Percentiles rank a stretch among this genome's conserved stretches.
Conservation (phyloP, 2,113 vertebrate species). For the Aphyosemion australe region DNA sequence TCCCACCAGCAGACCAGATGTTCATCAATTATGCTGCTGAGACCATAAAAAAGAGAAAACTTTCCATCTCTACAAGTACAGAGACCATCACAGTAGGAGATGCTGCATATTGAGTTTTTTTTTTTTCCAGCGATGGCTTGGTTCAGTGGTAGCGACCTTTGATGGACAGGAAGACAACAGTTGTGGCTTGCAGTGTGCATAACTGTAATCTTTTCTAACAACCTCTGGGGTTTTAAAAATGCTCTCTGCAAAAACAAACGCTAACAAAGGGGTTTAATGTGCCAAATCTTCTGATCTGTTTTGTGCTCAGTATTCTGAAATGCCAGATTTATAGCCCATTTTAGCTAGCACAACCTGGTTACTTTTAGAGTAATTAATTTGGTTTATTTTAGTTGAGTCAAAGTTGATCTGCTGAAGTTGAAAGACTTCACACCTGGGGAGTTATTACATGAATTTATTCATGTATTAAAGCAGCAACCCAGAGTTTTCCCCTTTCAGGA, state of each 20-base stretch:
- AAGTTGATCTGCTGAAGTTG: not conserved
- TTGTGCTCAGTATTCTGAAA: slow-evolving; percentile 21
- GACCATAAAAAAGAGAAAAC: slow-evolving; percentile 50
- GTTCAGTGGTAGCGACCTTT: slow-evolving; percentile 1
- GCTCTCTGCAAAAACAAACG: no score
- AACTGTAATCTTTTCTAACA: slow-evolving; percentile 28
- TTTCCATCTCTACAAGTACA: slow-evolving; percentile 41
- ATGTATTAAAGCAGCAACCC: no score
- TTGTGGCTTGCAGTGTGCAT: slow-evolving; percentile 28
- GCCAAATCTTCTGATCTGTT: slow-evolving; percentile 26
- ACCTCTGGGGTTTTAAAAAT: slow-evolving; percentile 33
- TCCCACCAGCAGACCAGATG: slow-evolving; percentile 65
- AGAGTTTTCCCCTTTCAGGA: no score
- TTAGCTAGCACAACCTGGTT: not conserved
- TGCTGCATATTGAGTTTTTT: not conserved
- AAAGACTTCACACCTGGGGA: no score
- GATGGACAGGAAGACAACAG: slow-evolving; percentile 11
- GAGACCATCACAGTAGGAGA: slow-evolving; percentile 6
- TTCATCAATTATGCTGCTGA: slow-evolving; percentile 53
- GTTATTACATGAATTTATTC: no score
- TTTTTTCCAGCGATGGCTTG: not conserved
- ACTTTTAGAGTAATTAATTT: slow-evolving; percentile 3
- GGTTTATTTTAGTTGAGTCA: slow-evolving; percentile 18
- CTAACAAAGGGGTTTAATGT: slow-evolving; percentile 23
- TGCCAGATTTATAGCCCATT: slow-evolving; percentile 22